Base-by-base conservation (phyloP, 2,113 vertebrate genomes). In the Epinephelus fuscoguttatus region DNA sequence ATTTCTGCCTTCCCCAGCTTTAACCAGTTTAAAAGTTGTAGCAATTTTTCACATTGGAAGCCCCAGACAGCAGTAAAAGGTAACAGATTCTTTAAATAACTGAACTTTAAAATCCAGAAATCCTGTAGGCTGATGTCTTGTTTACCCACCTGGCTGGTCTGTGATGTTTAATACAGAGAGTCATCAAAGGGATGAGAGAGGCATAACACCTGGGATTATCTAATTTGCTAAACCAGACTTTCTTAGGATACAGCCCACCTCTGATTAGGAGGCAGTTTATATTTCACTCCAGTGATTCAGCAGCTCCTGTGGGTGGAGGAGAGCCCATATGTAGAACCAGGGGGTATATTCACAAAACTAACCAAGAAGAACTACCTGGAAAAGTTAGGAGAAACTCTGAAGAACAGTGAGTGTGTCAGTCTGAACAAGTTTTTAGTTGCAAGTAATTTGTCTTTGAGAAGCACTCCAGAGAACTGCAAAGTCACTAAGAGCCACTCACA, bases 161-260 rank as follows among this genome's bases (percentile, higher is more conserved):
- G 37, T 17, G 19, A 82, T 55, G 72, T 63, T 64, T 57, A 53
- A 45, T 49, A 64, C 23, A 47, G 23, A 19, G 23, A 61, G 33
- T 61, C 30, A 42, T 33, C 21, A 73, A 52, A 68, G 17, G 64
- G 37, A 55, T 30, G 30, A 45, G n/a, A 27, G 27, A 57, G 18
- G 47, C 30, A 52, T 47, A 70, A 64, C 50, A 56, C 23, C 37
- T 56, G 37, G 72, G 42, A 70, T 66, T 63, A 64, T 63, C 57
- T 64, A 21, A 82, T 63, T 59, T 25, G 23, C 55, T 27, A 37
- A 57, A 27, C 61, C 40, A 15, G 45, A 8, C 25, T 75, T 47
- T 70, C 49, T 50, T 52, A n/a, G 62, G 33, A 81, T 27, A 66
- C 53, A 57, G n/a, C 70, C 27, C 72, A 70, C 45, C 55, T 37